Evolutionary conservation across 2,113 vertebrate genomes (phyloP).

Genomic region (Hypocryptadius cinnamomeus): DNA sequence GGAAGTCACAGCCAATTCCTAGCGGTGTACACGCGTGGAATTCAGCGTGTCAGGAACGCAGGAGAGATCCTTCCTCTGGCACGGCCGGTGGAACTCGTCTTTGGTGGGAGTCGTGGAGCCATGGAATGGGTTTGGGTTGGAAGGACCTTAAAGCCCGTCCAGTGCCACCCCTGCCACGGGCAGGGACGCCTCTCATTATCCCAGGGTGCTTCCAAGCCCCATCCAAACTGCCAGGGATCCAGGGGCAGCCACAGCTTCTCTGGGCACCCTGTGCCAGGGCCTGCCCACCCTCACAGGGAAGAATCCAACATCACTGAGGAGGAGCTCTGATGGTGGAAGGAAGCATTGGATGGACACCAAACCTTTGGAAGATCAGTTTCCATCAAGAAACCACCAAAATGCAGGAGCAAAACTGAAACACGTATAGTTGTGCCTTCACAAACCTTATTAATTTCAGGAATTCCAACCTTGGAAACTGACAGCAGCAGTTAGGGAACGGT

Average conservation of each 20-base stretch:
- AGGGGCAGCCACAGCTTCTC: neutral
- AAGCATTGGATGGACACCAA: neutral
- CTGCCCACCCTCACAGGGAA: rapidly evolving
- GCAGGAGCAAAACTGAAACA: neutral
- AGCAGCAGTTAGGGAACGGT: neutral
- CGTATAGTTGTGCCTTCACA: neutral
- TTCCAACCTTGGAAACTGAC: neutral
- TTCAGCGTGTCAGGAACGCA: rapidly evolving
- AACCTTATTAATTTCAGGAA: neutral
- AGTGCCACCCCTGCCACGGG: neutral
- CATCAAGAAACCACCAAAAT: neutral
- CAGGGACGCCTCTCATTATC: neutral
- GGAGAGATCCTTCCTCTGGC: neutral
- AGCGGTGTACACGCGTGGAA: neutral
- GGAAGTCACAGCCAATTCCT: neutral
- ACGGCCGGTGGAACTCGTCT: rapidly evolving
- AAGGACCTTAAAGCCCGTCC: too few species aligned
- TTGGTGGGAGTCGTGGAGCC: neutral
- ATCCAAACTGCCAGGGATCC: neutral
- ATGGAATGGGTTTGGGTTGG: neutral
- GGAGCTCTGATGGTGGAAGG: neutral
- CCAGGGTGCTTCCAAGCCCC: neutral
- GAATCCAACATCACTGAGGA: neutral
- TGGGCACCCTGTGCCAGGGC: neutral
- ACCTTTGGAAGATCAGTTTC: rapidly evolving